A percentile compares a stretch with the other conserved stretches of the same genome.
phyloP scores from a whole-genome alignment of 2,888 invertebrate genomes.

The Drosophila incognita region DNA sequence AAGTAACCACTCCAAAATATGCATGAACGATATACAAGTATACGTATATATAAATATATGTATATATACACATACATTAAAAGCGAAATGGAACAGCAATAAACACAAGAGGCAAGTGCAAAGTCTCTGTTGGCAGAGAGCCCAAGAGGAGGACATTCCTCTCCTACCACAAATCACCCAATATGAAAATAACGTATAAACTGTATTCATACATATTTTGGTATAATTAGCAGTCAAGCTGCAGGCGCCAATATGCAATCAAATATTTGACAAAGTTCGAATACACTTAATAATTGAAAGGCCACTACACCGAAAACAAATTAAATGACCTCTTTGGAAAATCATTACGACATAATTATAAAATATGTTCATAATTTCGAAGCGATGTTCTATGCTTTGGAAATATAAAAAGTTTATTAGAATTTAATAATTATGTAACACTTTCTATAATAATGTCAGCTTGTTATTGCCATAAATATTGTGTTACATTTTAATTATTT shows the following conservation, averaged over 20 bases:
- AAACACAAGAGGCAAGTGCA: constrained; percentile 16
- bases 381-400: background rate
- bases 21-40: constrained; percentile 1
- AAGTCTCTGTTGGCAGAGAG: constrained; percentile 46
- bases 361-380: background rate
- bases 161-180: constrained; percentile 26
- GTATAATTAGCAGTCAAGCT: constrained; percentile 65
- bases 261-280: background rate
- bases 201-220: constrained; percentile 36
- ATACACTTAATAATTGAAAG: constrained; percentile 3
- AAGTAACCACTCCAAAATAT: constrained; percentile 23
- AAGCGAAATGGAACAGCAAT: constrained; percentile 23
- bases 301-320: background rate
- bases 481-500: background rate
- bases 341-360: background rate
- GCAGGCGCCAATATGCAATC: constrained; percentile 42
- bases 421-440: background rate
- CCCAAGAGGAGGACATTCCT: constrained; percentile 39
- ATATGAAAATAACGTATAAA: constrained; percentile 42
- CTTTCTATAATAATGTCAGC: background rate
- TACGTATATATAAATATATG: background rate
- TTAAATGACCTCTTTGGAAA: background rate
- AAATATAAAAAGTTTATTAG: background rate
- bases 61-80: background rate
- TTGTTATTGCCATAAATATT: background rate